Conservation (phyloP, 2,113 vertebrate species). For the Syngnathus floridae region DNA sequence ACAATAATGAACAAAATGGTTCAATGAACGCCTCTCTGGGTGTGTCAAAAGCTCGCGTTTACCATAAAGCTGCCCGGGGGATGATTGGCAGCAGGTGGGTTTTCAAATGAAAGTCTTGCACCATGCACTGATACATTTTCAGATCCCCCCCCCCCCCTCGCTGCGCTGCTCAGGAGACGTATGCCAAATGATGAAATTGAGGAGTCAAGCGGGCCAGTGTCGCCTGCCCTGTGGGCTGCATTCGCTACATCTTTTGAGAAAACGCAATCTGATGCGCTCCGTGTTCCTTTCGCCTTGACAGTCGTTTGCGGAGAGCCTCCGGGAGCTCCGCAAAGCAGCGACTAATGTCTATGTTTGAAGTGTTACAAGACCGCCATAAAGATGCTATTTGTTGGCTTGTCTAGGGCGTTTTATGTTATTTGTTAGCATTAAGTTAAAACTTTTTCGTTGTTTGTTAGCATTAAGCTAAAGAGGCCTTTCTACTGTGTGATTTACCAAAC, state of each 20-base stretch:
- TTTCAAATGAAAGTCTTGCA: conserved; percentile 2
- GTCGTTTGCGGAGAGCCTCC: neutral
- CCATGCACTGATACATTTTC: conserved; percentile 1
- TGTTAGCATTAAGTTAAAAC: no score
- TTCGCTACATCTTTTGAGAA: conserved; percentile 9
- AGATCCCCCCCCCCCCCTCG: neutral
- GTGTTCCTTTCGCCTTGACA: conserved; percentile 1
- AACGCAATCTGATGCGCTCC: conserved; percentile 28
- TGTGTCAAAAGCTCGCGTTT: neutral
- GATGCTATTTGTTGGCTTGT: no score
- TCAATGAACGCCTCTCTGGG: neutral
- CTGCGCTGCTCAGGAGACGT: conserved; percentile 1
- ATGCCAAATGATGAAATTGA: conserved; percentile 14
- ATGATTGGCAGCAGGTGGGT: neutral
- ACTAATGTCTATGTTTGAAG: neutral
- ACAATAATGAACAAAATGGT: neutral
- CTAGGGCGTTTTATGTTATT: no score
- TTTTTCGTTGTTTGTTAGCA: no score
- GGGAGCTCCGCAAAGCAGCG: neutral
- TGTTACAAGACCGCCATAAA: no score
- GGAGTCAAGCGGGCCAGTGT: conserved; percentile 13
- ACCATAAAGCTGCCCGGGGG: neutral
- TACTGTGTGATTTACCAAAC: no score
- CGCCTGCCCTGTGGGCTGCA: conserved; percentile 17
- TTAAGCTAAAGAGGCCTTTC: no score